A percentile compares a stretch with the other conserved stretches of the same genome.
phyloP scores from a whole-genome alignment of 2,888 invertebrate species.

The Dryocosmus kuriphilus region DNA sequence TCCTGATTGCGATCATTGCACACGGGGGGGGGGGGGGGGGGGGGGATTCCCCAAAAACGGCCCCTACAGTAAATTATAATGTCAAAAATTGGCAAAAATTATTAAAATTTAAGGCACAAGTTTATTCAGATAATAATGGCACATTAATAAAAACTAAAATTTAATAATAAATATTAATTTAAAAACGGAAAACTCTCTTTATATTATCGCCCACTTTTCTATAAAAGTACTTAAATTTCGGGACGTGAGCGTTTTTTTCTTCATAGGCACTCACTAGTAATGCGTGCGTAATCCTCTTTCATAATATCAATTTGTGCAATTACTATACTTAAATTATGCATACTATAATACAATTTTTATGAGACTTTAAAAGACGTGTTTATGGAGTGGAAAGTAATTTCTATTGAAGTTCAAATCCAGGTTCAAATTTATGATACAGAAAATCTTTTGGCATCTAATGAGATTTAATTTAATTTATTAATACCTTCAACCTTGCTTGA shows the following conservation, averaged over 20 bases:
- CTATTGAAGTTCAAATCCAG: not conserved
- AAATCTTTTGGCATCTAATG: not conserved
- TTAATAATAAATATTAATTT: too few species aligned
- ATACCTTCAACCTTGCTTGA: too few species aligned
- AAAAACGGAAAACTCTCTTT: too few species aligned
- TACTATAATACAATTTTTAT: not conserved
- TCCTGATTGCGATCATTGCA: too few species aligned
- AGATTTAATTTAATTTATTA: not conserved
- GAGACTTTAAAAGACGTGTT: not conserved
- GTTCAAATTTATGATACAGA: not conserved
- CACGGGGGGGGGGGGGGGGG: too few species aligned
- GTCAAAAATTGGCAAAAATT: too few species aligned
- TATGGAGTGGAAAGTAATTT: not conserved
- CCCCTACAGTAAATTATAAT: too few species aligned
- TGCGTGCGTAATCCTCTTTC: conserved; percentile 25
- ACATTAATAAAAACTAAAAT: too few species aligned
- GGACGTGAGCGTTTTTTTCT: not conserved
- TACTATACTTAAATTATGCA: not conserved
- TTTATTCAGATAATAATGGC: not conserved
- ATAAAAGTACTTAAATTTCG: not conserved
- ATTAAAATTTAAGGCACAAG: too few species aligned
- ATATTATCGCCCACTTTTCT: not conserved
- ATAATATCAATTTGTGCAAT: not conserved
- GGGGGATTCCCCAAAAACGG: too few species aligned
- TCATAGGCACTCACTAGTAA: not conserved